Evolutionary conservation across 2,888 invertebrate genomes (phyloP), one percentile per base, ranked within the genome.

Genomic region (Lingula anatina): DNA sequence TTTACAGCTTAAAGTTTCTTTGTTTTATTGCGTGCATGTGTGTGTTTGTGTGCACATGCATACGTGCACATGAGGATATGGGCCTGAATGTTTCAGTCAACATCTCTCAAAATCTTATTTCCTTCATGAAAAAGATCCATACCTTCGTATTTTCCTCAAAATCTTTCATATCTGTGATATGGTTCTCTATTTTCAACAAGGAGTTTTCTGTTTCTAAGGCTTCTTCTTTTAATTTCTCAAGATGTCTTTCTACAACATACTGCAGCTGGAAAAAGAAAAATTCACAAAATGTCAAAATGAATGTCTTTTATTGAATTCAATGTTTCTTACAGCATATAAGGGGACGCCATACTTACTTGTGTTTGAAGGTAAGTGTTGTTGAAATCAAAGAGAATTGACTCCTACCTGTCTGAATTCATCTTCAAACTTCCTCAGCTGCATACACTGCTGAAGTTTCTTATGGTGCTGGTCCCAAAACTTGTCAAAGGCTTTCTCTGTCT

Each of bases 381-480:
- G n/a, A n/a, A n/a, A n/a, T n/a, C n/a, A n/a, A n/a, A n/a, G n/a
- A n/a, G n/a, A n/a, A n/a, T n/a, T n/a, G n/a, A 39, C 21, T 39
- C 68, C 60, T 62, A 92, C 83, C 75, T 93, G 89, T 71, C 90
- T 86, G 76, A 96, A 96, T 73, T 91, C 89, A 72, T 92, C 90
- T 80, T 96, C 95, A 81, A 96, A 97, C 66, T 89, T 85, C 65
- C 95, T 83, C 70, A 96, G 83, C 67, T 89, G 88, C 59, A 96
- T 81, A 80, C 93, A 94, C 75, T 93, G 90, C 67, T 88, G 86
- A 70, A 96, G 81, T 68, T 90, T 87, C 51, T 49, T 47, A 65
- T 91, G 90, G 81, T 96, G 95, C 67, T 88, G 86, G 49, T 85
- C 85, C 95, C 95, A 96, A 80, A 94, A 95, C 64, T 88, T 86